Conservation (phyloP, 2,113 vertebrate genomes). For the Triplophysa rosa region DNA sequence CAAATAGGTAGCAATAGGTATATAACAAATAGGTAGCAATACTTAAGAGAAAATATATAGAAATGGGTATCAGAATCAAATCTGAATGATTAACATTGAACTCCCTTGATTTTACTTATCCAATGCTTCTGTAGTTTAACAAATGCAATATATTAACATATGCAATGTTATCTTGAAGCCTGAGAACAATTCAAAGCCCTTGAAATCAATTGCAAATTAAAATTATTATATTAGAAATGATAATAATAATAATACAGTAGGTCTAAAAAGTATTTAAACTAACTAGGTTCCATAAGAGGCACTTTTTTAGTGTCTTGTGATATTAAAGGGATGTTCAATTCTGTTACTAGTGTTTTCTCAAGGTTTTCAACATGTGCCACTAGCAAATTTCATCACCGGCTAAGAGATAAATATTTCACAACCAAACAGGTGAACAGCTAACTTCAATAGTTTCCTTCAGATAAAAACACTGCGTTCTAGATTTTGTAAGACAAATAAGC, state of each 20-base stretch:
- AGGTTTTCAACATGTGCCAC: background rate
- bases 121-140: too few relatives aligned
- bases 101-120: background rate
- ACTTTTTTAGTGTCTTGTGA: too few relatives aligned
- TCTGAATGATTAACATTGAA: background rate
- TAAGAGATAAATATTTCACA: background rate
- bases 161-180: too few relatives aligned
- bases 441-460: background rate
- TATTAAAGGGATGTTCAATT: background rate
- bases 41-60: background rate
- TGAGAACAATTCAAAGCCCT: too few relatives aligned
- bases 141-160: too few relatives aligned
- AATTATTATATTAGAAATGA: background rate
- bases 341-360: background rate
- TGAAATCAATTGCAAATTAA: background rate
- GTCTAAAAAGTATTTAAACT: too few relatives aligned
- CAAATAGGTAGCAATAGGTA: too few relatives aligned
- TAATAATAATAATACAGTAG: background rate
- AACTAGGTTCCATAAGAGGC: too few relatives aligned
- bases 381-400: background rate
- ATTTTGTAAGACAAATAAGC: background rate
- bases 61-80: background rate
- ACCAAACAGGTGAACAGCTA: background rate
- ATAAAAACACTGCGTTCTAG: background rate
- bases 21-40: background rate